A percentile compares a stretch with the other conserved stretches of the same genome.
These are phyloP conservation scores for Sebastolobus altivelis DNA, from an alignment of 2,797 vertebrate species.

Conservation along the genomic window DNA sequence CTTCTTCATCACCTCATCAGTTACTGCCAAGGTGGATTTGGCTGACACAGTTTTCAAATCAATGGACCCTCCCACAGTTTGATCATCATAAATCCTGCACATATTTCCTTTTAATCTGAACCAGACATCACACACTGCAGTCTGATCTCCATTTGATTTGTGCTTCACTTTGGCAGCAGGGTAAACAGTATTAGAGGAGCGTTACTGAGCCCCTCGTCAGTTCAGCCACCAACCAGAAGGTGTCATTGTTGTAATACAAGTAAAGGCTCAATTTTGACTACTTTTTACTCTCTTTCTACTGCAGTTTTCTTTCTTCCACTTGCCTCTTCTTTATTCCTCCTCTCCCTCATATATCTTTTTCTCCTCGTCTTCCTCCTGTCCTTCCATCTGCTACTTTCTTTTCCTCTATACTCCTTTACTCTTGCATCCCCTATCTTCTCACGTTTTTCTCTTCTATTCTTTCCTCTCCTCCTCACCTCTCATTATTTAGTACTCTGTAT, in stretches of 20 bases:
- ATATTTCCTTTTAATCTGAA: slow-evolving; percentile 9
- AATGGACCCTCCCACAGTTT: background rate
- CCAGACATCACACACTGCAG: background rate
- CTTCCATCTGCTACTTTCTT: slow-evolving; percentile 16
- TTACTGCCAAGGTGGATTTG: background rate
- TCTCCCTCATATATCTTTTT: background rate
- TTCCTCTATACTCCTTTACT: background rate
- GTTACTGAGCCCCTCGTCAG: background rate
- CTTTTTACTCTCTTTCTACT: background rate
- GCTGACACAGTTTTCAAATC: background rate
- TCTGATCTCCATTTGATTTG: slow-evolving; percentile 6
- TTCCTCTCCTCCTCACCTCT: background rate
- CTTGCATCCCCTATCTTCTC: background rate
- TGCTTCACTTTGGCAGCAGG: background rate
- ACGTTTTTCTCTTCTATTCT: background rate
- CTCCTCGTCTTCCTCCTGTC: background rate
- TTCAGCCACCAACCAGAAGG: slow-evolving; percentile 44
- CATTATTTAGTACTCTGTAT: background rate
- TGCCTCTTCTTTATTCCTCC: background rate
- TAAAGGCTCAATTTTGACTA: background rate
- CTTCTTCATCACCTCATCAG: background rate
- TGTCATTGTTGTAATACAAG: slow-evolving; percentile 68
- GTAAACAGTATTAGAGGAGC: background rate
- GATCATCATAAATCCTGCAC: background rate
- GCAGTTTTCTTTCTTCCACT: background rate